These are phyloP conservation scores for Ferdinandea cuprea DNA, from an alignment of 2,888 invertebrate species.

Conservation along the genomic window DNA sequence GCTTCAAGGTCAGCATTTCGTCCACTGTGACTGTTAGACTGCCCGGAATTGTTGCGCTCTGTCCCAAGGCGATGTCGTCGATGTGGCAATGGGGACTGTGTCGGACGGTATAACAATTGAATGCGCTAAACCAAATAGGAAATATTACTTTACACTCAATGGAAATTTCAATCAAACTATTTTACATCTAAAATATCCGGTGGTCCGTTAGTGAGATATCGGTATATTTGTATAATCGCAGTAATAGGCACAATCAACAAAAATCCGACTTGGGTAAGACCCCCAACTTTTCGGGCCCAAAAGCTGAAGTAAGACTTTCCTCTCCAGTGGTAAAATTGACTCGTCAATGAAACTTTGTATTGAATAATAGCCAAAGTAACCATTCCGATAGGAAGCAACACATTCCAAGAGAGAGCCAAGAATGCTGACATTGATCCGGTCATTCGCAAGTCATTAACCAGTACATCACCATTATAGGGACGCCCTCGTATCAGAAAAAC, in stretches of 20 bases:
- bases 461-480: conserved; percentile 89
- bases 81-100: conserved; percentile 83
- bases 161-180: conserved; percentile 77
- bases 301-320: conserved; percentile 90
- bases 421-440: conserved; percentile 86
- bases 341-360: conserved; percentile 88
- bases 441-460: conserved; percentile 82
- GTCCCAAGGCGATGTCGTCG: conserved; percentile 75
- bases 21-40: conserved; percentile 64
- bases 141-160: neutral
- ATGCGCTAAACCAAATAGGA: conserved; percentile 87
- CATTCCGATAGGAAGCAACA: conserved; percentile 91
- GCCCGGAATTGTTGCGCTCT: conserved; percentile 71
- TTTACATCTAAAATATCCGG: conserved; percentile 93
- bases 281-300: conserved; percentile 91
- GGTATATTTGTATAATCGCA: conserved; percentile 86
- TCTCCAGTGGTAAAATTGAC: conserved; percentile 88
- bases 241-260: conserved; percentile 87
- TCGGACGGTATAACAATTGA: conserved; percentile 92
- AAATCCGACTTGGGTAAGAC: conserved; percentile 89
- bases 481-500: conserved; percentile 93
- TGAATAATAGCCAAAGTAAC: conserved; percentile 89
- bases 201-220: conserved; percentile 92
- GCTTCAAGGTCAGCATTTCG: conserved; percentile 73
- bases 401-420: conserved; percentile 94